Conservation (phyloP, 2,888 invertebrate species). For the Mactromeris polynyma region DNA sequence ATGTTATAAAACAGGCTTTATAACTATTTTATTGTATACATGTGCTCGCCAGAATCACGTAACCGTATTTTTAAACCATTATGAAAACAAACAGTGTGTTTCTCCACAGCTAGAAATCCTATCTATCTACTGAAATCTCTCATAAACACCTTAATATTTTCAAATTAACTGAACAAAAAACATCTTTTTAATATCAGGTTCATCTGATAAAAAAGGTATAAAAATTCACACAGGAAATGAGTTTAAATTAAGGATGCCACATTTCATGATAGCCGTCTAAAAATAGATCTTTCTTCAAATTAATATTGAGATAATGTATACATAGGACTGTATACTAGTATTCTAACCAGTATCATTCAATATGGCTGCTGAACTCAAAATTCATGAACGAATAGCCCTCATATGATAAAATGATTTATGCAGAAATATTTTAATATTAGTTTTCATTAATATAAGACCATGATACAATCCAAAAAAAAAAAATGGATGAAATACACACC, state of each 20-base stretch:
- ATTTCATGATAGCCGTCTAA: slow-evolving; percentile 26
- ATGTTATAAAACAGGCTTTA: too few relatives aligned
- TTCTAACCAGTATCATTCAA: slow-evolving; percentile 10
- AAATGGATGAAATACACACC: not conserved
- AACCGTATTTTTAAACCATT: not conserved
- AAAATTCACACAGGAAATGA: slow-evolving; percentile 44
- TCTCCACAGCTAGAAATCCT: not conserved
- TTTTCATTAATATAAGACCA: too few relatives aligned
- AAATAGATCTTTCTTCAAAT: slow-evolving; percentile 28
- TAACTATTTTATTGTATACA: not conserved
- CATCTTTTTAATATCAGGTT: slow-evolving; percentile 5
- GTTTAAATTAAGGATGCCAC: slow-evolving; percentile 37
- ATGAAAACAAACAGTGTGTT: not conserved
- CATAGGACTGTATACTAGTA: slow-evolving; percentile 5
- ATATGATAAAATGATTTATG: too few relatives aligned
- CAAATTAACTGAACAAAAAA: slow-evolving; percentile 33
- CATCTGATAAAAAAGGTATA: slow-evolving; percentile 15
- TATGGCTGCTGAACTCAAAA: not conserved
- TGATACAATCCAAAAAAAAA: not conserved
- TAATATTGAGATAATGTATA: slow-evolving; percentile 9
- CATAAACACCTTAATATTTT: slow-evolving; percentile 29
- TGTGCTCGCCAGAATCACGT: not conserved
- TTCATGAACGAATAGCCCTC: too few relatives aligned
- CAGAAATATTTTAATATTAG: too few relatives aligned
- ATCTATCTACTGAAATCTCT: not conserved